Percentiles rank a stretch among this genome's conserved stretches.
These are phyloP conservation scores for Pelvicachromis taeniatus DNA, from an alignment of 2,113 vertebrate genomes.

Conservation along the genomic window DNA sequence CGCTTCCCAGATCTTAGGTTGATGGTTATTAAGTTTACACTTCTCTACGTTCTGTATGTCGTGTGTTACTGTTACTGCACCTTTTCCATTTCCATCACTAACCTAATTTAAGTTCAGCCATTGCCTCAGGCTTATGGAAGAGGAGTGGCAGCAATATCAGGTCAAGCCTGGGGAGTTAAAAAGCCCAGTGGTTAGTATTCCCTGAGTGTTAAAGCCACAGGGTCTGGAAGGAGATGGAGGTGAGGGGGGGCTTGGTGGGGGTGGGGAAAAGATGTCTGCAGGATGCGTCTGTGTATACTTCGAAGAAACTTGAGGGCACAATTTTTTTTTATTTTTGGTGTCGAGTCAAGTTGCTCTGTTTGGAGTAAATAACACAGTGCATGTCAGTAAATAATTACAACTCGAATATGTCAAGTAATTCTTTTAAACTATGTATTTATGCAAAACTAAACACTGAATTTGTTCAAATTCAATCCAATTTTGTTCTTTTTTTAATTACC, in stretches of 20 bases:
- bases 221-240: not conserved
- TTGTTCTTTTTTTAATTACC: not conserved
- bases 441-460: not conserved
- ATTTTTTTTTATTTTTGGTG: not conserved
- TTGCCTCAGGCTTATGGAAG: constrained; percentile 17
- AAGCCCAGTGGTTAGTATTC: constrained; percentile 55
- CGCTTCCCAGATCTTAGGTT: not conserved
- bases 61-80: not conserved
- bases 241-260: not conserved
- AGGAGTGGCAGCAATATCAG: constrained; percentile 33
- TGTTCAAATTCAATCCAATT: not conserved
- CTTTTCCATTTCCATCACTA: constrained; percentile 6
- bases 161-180: constrained; percentile 30
- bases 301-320: not conserved
- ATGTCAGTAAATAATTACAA: not conserved
- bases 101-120: constrained; percentile 49
- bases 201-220: not conserved
- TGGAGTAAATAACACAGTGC: not conserved
- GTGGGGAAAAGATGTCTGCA: not conserved
- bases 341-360: not conserved
- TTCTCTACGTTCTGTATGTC: not conserved
- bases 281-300: not conserved
- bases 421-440: not conserved
- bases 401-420: not conserved
- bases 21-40: constrained; percentile 14